Evolutionary conservation across 2,888 invertebrate species (phyloP).

Genomic region (Ischnura elegans): DNA sequence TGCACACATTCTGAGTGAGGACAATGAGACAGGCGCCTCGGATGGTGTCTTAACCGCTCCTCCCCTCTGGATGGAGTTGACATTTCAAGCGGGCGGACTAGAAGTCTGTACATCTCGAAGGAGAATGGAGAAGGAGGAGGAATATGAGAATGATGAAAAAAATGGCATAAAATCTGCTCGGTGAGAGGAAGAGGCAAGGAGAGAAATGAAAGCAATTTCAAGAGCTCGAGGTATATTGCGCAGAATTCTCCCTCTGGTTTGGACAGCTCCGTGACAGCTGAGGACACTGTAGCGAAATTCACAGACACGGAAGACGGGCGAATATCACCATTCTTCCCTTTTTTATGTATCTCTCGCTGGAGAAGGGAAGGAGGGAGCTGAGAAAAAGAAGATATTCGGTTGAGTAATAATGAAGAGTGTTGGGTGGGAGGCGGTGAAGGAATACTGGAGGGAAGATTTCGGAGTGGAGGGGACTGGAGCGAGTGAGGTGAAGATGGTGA

Average conservation of each 20-base stretch:
- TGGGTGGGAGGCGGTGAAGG: neutral
- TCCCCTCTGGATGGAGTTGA: constrained; percentile 45
- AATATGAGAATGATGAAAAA: neutral
- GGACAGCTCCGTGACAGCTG: constrained; percentile 56
- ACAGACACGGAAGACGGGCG: constrained; percentile 25
- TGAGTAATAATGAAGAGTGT: constrained; percentile 12
- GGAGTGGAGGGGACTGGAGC: neutral
- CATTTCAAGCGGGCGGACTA: constrained; percentile 12
- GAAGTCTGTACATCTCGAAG: neutral
- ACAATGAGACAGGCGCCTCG: constrained; percentile 2
- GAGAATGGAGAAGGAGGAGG: neutral
- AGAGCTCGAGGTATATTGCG: constrained; percentile 63
- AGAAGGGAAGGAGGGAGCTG: neutral
- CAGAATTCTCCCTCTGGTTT: constrained; percentile 41
- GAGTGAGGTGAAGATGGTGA: constrained; percentile 41
- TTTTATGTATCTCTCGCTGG: neutral
- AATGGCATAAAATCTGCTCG: neutral
- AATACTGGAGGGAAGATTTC: neutral
- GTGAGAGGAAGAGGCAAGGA: neutral
- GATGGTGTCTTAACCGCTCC: neutral
- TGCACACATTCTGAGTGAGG: neutral
- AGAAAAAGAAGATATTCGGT: constrained; percentile 30
- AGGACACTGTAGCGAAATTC: constrained; percentile 48
- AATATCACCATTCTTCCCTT: neutral
- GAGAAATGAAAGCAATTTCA: constrained; percentile 60